Evolutionary conservation across 1,140 invertebrate species (phyloP).

Genomic region (Aleiodes sp.): DNA sequence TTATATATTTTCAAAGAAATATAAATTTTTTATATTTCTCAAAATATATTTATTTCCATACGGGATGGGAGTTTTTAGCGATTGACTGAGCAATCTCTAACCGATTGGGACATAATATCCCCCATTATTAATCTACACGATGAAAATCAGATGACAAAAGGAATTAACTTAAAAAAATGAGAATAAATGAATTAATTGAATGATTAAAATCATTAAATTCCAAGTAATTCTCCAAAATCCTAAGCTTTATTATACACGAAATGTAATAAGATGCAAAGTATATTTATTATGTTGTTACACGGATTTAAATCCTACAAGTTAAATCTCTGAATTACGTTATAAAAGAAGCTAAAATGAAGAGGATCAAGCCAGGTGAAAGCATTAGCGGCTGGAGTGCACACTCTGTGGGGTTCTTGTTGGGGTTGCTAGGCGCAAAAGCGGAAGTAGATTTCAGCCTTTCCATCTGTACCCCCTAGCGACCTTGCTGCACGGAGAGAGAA

Average conservation of each 20-base stretch:
- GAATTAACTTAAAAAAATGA: too few relatives aligned
- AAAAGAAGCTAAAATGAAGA: neutral
- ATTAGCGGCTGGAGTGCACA: slow-evolving; percentile 13
- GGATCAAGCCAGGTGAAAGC: slow-evolving; percentile 13
- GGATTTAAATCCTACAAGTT: slow-evolving; percentile 5
- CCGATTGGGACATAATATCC: too few relatives aligned
- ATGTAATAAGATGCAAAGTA: slow-evolving; percentile 10
- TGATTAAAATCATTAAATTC: too few relatives aligned
- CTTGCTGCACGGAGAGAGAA: neutral
- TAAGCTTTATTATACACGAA: neutral
- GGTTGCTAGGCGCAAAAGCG: slow-evolving; percentile 15
- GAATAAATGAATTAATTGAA: too few relatives aligned
- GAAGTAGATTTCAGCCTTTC: slow-evolving; percentile 17
- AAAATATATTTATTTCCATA: too few relatives aligned
- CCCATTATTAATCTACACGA: too few relatives aligned
- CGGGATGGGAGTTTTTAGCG: too few relatives aligned
- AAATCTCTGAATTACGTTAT: neutral
- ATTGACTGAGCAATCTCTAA: too few relatives aligned
- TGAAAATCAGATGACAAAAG: too few relatives aligned
- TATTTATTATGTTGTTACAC: neutral
- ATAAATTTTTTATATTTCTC: too few relatives aligned
- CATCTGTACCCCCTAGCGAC: slow-evolving; percentile 42
- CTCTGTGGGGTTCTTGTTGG: neutral
- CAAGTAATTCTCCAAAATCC: too few relatives aligned
- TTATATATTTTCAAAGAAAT: too few relatives aligned